Conservation (phyloP, 1,140 invertebrate genomes). For the Eulimnadia texana region DNA sequence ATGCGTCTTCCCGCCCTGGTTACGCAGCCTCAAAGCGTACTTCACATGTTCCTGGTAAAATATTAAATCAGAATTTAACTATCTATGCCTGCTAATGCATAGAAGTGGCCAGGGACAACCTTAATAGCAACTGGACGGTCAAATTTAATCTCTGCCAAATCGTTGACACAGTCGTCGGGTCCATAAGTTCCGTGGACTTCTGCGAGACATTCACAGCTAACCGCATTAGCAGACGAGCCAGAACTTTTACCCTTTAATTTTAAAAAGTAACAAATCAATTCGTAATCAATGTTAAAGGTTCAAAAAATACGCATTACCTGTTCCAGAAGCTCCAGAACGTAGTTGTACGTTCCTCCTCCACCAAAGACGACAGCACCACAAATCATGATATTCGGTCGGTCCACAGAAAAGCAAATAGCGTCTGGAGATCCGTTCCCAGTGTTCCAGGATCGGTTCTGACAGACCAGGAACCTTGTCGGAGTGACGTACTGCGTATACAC, state of each 20-base stretch:
- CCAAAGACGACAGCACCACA: conserved; percentile 80
- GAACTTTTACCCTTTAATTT: conserved; percentile 16
- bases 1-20: conserved; percentile 78
- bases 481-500: conserved; percentile 62
- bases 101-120: conserved; percentile 31
- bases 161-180: conserved; percentile 59
- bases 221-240: conserved; percentile 23
- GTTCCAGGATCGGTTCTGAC: conserved; percentile 83
- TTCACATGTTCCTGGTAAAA: conserved; percentile 52
- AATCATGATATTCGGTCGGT: conserved; percentile 72
- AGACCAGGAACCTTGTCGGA: conserved; percentile 76
- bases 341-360: conserved; percentile 70
- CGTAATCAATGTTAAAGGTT: too few species aligned
- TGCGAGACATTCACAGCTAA: conserved; percentile 57
- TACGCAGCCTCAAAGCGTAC: conserved; percentile 75
- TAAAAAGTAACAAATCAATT: too few species aligned
- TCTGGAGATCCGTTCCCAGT: conserved; percentile 92
- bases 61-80: not conserved
- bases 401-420: conserved; percentile 88
- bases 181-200: conserved; percentile 53
- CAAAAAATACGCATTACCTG: too few species aligned
- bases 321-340: conserved; percentile 80
- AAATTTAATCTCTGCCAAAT: conserved; percentile 78
- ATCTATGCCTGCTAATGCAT: not conserved
- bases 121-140: conserved; percentile 72